Percentiles rank a stretch among this genome's conserved stretches.
Evolutionary conservation across 2,797 vertebrate species (phyloP).

Genomic region (Bovichtus diacanthus): DNA sequence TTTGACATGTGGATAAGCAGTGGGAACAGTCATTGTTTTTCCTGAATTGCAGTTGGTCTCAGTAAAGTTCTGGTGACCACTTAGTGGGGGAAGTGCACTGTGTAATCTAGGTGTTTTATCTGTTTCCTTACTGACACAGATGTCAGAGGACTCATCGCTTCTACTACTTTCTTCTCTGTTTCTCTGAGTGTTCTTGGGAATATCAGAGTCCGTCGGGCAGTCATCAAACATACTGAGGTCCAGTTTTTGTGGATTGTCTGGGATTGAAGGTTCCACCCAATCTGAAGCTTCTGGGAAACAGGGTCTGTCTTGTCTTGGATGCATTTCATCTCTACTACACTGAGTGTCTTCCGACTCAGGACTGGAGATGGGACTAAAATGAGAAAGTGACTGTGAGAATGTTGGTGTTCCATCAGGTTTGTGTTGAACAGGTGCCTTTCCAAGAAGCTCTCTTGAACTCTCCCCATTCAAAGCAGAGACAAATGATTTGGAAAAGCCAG

Average conservation of each 20-base stretch:
- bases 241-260: conserved; percentile 80
- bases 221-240: conserved; percentile 90
- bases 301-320: conserved; percentile 85
- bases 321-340: conserved; percentile 81
- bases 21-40: conserved; percentile 68
- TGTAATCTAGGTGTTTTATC: conserved; percentile 78
- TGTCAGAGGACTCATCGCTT: conserved; percentile 62
- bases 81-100: conserved; percentile 73
- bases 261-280: conserved; percentile 82
- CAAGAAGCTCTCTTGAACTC: conserved; percentile 82
- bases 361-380: conserved; percentile 95
- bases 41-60: conserved; percentile 78
- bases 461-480: conserved; percentile 91
- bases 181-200: conserved; percentile 69
- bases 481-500: conserved; percentile 88
- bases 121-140: conserved; percentile 72
- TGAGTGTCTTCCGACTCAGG: conserved; percentile 89
- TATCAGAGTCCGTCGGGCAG: conserved; percentile 85
- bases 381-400: conserved; percentile 89
- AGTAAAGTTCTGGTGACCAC: conserved; percentile 74
- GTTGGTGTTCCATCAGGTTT: conserved; percentile 87
- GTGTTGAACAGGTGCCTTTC: conserved; percentile 83
- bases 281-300: conserved; percentile 85
- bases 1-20: conserved; percentile 84
- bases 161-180: conserved; percentile 69